Base-by-base conservation (phyloP, 2,797 vertebrate species). In the Cheirogaleus major region DNA sequence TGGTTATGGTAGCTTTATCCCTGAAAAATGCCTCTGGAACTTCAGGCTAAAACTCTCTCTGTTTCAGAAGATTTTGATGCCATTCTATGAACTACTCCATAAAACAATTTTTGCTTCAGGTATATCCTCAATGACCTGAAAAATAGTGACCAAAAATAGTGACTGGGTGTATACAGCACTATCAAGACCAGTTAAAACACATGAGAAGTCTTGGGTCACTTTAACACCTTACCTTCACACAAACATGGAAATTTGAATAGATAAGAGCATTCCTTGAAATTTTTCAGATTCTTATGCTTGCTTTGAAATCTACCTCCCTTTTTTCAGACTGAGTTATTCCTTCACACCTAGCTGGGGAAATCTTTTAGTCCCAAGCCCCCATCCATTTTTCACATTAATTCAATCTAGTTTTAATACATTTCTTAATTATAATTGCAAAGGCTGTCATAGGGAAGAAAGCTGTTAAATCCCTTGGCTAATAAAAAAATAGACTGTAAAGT, bases 351-450 rank as follows among this genome's bases (percentile, higher is more conserved):
- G 41, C 89, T 91, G 59, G 82, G 70, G 85, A 95, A 96, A 96
- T 93, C 86, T 88, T 93, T 88, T 95, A 87, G 52, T 93, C 92
- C 78, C 90, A 93, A 93, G 73, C 57, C 81, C 80, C 70, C 43
- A 87, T 97, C 73, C 79, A 76, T 89, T 97, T 97, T 97, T 95
- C 93, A 95, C 63, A 95, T 96, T 96, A 97, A 97, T 96, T 97
- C 93, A 95, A 70, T 96, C 81, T 72, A 96, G 82, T 95, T 96
- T 97, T 97, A 97, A 95, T 97, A 96, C 43, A 79, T 97, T 97
- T 96, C 92, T 97, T 97, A 96, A 97, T 97, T 97, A 97, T 95
- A 97, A 97, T 97, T 97, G 65, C 85, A 97, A 97, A 95, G 17
- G 12, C 65, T 97, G 85, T 96, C 95, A 93, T 81, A 95, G 73